These are phyloP conservation scores for Melinaea marsaeus DNA, from an alignment of 2,888 invertebrate genomes.

Conservation along the genomic window DNA sequence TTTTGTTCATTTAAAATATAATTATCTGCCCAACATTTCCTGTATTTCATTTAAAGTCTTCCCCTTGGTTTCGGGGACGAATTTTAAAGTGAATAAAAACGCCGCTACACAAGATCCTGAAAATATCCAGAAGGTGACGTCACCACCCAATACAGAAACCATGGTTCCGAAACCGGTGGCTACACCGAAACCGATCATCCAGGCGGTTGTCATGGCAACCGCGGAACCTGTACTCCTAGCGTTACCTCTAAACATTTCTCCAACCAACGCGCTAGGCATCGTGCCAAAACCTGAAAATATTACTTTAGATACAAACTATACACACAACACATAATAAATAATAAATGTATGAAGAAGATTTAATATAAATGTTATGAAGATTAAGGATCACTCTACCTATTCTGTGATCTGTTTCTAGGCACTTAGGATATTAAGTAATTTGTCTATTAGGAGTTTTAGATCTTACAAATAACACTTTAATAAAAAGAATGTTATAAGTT, in stretches of 20 bases:
- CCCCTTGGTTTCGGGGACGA: conserved; percentile 49
- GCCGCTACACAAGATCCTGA: conserved; percentile 39
- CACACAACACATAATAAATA: not conserved
- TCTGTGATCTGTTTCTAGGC: not conserved
- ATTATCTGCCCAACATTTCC: conserved; percentile 36
- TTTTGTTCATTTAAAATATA: not conserved
- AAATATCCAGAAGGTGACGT: conserved; percentile 46
- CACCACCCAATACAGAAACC: conserved; percentile 41
- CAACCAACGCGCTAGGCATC: conserved; percentile 45
- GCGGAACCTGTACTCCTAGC: conserved; percentile 46
- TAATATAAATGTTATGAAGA: no score
- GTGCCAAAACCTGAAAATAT: conserved; percentile 43
- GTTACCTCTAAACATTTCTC: conserved; percentile 47
- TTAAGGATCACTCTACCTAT: no score
- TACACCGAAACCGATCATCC: conserved; percentile 47
- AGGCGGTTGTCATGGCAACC: conserved; percentile 45
- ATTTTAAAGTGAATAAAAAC: conserved; percentile 42
- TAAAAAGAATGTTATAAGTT: conserved; percentile 2
- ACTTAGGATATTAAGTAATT: conserved; percentile 6
- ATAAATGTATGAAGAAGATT: no score
- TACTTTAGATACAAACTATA: not conserved
- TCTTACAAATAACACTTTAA: not conserved
- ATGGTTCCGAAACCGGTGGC: conserved; percentile 42
- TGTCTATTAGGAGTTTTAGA: not conserved
- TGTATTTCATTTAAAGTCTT: conserved; percentile 46